Evolutionary conservation across 92 coral and sea anemone species (phyloP), one percentile per base, ranked within the genome.

Genomic region (Epizoanthus fatuus): DNA sequence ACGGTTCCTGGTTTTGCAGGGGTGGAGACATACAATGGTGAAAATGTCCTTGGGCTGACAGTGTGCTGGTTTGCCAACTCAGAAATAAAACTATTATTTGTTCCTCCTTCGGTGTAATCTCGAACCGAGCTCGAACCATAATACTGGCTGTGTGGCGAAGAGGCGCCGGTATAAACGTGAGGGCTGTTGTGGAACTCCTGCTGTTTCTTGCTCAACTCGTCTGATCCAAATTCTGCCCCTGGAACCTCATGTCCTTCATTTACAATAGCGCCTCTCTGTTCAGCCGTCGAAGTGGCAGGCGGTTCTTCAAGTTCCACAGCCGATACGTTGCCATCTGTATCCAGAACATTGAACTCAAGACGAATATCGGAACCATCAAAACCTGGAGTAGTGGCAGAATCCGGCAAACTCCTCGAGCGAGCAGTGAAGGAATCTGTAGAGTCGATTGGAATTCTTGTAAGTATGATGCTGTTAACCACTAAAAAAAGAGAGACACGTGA

Each of bases 291-390:
- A 15, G 37, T 40, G 13, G 59, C 11, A 9, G 45, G 44, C 40
- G n/a, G 67, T 35, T 60, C 20, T 40, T 17, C 70, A 15, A 37
- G 15, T 77, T 60, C 82, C 22, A 39, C 56, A 19, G 5, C 38
- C 45, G 68, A 22, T 17, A 37, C 44, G 17, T 60, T 4, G 11
- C 56, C 40, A 19, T 60, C 56, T 19, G 70, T 44, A 12, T 53
- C n/a, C n/a, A n/a, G 40, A 54, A 56, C 7, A 10, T 74, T 52
- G 49, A 89, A 92, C 69, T 94, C 98, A 4, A 94, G 91, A 58
- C 91, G 96, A 45, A 95, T 86, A n/a, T 94, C 98, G 38, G 96
- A 95, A 75, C 92, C 96, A 79, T 93, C 90, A 68, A 92, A 90
- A 16, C 72, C 66, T 40, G 92, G 93, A 7, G 93, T 88, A 39